phyloP scores from a whole-genome alignment of 1,140 invertebrate genomes.

The Globodera ellingtonae region DNA sequence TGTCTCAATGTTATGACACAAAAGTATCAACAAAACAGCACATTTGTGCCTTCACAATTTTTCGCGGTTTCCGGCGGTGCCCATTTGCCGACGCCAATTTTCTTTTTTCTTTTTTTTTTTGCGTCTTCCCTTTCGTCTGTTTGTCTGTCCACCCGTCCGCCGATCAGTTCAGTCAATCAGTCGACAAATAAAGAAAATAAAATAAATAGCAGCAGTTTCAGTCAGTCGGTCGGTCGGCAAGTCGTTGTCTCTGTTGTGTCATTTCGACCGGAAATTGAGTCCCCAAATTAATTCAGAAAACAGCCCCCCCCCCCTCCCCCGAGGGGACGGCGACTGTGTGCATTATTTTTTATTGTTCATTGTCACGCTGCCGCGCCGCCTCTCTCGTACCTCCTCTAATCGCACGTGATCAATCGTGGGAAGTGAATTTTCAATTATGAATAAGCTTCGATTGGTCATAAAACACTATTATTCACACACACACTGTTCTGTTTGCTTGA shows the following conservation, averaged over 20 bases:
- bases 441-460: not conserved
- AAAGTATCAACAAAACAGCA: not conserved
- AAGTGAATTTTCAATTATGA: not conserved
- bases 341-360: not conserved
- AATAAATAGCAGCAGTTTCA: not conserved
- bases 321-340: not conserved
- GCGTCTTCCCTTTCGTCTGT: not conserved
- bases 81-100: not conserved
- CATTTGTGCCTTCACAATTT: not conserved
- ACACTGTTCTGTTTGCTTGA: not conserved
- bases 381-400: not conserved
- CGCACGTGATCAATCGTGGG: not conserved
- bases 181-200: not conserved
- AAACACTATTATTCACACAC: not conserved
- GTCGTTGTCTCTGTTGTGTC: not conserved
- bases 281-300: slow-evolving; percentile 2
- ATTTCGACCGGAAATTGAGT: not conserved
- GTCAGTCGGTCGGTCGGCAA: not conserved
- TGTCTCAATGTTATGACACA: too few species aligned
- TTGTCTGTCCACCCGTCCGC: not conserved
- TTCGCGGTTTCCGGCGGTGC: not conserved
- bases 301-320: not conserved
- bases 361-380: not conserved
- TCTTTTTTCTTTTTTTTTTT: not conserved
- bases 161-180: not conserved